Base-by-base conservation (phyloP, 2,888 invertebrate genomes). In the Clistopyga incitator region DNA sequence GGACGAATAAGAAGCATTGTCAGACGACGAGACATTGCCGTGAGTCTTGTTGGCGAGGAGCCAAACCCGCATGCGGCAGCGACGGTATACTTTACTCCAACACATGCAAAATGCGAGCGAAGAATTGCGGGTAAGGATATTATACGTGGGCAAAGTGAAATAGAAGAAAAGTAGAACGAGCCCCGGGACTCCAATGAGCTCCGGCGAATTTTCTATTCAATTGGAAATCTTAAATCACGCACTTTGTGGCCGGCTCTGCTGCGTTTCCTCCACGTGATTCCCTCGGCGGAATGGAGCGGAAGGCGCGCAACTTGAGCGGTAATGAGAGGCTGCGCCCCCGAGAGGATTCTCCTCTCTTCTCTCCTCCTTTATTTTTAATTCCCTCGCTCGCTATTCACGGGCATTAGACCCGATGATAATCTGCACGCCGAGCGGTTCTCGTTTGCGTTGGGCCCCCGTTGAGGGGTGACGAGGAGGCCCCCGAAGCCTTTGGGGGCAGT, bases 1-100 rank as follows among this genome's bases (percentile, higher is more conserved):
- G 97, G 86, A 97, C 98, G 11, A 97, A 97, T 90, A 97, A 97
- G 93, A 98, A 98, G 92, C 97, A 98, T 90, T 98, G 98, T 90
- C 98, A 98, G 91, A 98, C 97, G 42, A 98, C 98, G 0, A 95
- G 98, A 83, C 98, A 98, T 93, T 98, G 98, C 92, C 95, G 98
- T 34, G 98, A 98, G 92, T 97, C 97, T 2, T 98, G 98, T 92
- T 98, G 98, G 97, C 95, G 98, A 47, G 97, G 97, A 20, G 97
- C 97, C 64, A 95, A 97, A 87, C 97, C 98, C 4, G 97, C 97
- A 8, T 98, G 98, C 90, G 98, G 97, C 0, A 98, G 98, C 11
- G 98, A 98, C 92, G 97, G 98, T 0, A 96, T 97, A 87, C 95
- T 98, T 61, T 98, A 98, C 93, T 96, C 97, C 59, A 98, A 97